Conservation (phyloP, 2,113 vertebrate species). For the Labrus mixtus region DNA sequence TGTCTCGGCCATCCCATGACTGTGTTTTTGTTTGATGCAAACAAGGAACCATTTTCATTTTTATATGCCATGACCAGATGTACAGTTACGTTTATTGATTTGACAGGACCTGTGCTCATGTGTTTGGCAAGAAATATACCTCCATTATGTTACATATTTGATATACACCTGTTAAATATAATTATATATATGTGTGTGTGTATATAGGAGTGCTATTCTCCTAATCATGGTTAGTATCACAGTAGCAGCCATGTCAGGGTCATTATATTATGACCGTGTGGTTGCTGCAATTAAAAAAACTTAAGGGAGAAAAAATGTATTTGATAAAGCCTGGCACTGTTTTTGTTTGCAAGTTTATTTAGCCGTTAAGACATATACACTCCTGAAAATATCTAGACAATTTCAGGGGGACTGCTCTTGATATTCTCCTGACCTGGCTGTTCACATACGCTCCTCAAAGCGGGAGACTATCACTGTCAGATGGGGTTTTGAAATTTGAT, state of each 20-base stretch:
- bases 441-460: too few relatives aligned
- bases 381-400: too few relatives aligned
- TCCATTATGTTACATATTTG: background rate
- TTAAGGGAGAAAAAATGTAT: too few relatives aligned
- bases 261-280: background rate
- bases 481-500: too few relatives aligned
- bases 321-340: too few relatives aligned
- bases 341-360: too few relatives aligned
- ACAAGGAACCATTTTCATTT: slow-evolving; percentile 6
- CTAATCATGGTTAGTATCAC: background rate
- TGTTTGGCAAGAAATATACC: background rate
- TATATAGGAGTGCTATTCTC: background rate
- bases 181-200: background rate
- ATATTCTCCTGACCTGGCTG: too few relatives aligned
- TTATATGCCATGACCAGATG: background rate
- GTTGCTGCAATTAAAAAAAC: background rate
- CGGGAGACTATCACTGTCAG: too few relatives aligned
- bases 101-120: background rate
- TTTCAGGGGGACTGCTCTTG: too few relatives aligned
- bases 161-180: background rate
- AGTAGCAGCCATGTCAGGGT: background rate
- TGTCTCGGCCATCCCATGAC: background rate
- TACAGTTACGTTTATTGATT: background rate
- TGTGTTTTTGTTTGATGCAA: slow-evolving; percentile 1
- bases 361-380: too few relatives aligned